Percentiles rank a stretch among this genome's conserved stretches.
phyloP scores from a whole-genome alignment of 2,113 vertebrate species.

The Manacus vitellinus region DNA sequence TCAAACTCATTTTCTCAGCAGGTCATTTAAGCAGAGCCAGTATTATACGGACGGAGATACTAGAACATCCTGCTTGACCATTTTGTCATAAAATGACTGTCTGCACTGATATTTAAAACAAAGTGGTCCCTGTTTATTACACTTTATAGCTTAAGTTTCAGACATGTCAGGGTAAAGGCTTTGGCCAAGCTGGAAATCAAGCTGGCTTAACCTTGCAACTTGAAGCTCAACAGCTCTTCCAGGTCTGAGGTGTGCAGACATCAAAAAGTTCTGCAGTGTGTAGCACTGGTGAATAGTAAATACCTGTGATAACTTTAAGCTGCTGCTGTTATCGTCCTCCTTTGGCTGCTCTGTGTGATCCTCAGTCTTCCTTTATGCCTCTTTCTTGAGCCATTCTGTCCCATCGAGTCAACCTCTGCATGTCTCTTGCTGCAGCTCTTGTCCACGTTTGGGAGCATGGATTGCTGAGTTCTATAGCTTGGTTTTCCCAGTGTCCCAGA shows the following conservation, averaged over 20 bases:
- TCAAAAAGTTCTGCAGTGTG: neutral
- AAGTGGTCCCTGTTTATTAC: neutral
- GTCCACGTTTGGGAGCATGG: neutral
- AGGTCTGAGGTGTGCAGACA: neutral
- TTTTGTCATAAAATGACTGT: neutral
- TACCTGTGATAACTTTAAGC: neutral
- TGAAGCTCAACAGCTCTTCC: neutral
- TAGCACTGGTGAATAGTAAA: neutral
- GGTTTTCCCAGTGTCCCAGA: neutral
- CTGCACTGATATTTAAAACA: neutral
- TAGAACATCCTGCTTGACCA: neutral
- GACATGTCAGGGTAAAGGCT: neutral
- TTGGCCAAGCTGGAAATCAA: neutral
- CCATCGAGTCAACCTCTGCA: neutral
- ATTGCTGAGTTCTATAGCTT: neutral
- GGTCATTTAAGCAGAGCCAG: neutral
- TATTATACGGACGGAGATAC: neutral
- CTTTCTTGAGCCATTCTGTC: neutral
- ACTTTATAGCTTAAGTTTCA: neutral
- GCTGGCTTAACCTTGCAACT: neutral
- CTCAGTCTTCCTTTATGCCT: neutral
- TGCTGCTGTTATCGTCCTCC: neutral
- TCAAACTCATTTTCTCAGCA: neutral
- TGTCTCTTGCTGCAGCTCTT: neutral
- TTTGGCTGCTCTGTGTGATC: neutral